phyloP scores from a whole-genome alignment of 2,113 vertebrate species.

The Xiphias gladius region DNA sequence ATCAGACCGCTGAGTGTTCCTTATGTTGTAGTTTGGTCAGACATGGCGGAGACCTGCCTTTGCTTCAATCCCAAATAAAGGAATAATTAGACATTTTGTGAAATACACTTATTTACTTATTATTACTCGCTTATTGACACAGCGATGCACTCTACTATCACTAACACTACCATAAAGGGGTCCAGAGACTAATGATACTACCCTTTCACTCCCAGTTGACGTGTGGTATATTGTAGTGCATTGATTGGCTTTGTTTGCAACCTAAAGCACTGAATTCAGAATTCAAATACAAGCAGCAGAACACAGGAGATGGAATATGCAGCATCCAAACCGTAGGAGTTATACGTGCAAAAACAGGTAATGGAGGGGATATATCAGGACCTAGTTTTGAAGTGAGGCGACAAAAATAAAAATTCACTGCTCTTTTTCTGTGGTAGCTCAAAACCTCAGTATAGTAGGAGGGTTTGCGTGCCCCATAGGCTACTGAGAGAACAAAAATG shows the following conservation, averaged over 20 bases:
- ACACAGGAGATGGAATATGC: not conserved
- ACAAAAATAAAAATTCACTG: slow-evolving; percentile 16
- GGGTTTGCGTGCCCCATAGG: slow-evolving; percentile 18
- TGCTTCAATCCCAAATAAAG: not conserved
- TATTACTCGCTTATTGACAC: not conserved
- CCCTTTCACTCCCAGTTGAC: not conserved
- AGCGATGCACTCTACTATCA: not conserved
- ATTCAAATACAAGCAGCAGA: slow-evolving; percentile 1
- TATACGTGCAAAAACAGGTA: slow-evolving; percentile 6
- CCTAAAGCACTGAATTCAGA: not conserved
- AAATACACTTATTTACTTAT: not conserved
- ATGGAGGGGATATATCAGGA: slow-evolving; percentile 18
- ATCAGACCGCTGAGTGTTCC: not conserved
- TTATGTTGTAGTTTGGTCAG: not conserved
- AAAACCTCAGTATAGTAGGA: slow-evolving; percentile 5
- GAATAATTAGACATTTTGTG: not conserved
- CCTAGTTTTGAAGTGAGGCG: not conserved
- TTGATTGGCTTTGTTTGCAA: slow-evolving; percentile 3
- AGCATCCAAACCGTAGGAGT: not conserved
- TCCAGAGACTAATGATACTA: not conserved
- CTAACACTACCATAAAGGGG: not conserved
- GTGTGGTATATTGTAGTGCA: not conserved
- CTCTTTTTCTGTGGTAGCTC: slow-evolving; percentile 3
- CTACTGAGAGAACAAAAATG: slow-evolving; percentile 29
- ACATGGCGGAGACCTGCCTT: not conserved